phyloP scores from a whole-genome alignment of 2,888 invertebrate genomes.

The Hemistola chrysoprasaria region DNA sequence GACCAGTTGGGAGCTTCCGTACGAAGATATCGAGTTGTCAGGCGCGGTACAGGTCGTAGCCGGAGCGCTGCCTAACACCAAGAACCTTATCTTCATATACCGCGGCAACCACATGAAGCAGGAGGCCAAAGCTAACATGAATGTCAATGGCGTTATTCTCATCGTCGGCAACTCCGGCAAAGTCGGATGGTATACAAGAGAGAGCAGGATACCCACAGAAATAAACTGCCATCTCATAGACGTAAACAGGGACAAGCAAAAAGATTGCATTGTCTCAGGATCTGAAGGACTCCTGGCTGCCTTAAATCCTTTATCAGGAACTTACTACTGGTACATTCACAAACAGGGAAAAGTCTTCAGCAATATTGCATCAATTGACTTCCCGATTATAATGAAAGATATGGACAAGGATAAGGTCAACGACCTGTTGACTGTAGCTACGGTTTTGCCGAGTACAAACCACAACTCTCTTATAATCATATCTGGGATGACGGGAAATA shows the following conservation, averaged over 20 bases:
- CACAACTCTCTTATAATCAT: constrained; percentile 85
- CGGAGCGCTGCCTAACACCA: constrained; percentile 83
- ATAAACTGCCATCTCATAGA: constrained; percentile 89
- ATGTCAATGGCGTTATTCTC: constrained; percentile 86
- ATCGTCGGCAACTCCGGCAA: constrained; percentile 87
- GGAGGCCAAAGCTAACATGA: constrained; percentile 70
- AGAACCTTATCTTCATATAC: constrained; percentile 88
- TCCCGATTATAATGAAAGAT: constrained; percentile 88
- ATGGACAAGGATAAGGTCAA: constrained; percentile 86
- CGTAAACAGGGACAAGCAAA: constrained; percentile 86
- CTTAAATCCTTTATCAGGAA: constrained; percentile 75
- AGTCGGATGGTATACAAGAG: constrained; percentile 88
- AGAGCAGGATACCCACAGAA: constrained; percentile 85
- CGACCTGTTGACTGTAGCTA: constrained; percentile 85
- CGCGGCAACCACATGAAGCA: constrained; percentile 84
- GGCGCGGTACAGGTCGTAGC: constrained; percentile 87
- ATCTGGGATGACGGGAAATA: constrained; percentile 86
- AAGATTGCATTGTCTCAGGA: constrained; percentile 89
- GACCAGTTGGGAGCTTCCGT: constrained; percentile 86
- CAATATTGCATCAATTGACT: constrained; percentile 83
- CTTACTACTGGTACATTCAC: constrained; percentile 83
- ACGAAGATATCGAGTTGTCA: constrained; percentile 86
- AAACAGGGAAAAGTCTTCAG: constrained; percentile 75
- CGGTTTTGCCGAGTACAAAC: constrained; percentile 70
- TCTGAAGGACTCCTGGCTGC: constrained; percentile 83